Conservation (phyloP, 2,797 vertebrate species). For the Loris lydekkerianus region DNA sequence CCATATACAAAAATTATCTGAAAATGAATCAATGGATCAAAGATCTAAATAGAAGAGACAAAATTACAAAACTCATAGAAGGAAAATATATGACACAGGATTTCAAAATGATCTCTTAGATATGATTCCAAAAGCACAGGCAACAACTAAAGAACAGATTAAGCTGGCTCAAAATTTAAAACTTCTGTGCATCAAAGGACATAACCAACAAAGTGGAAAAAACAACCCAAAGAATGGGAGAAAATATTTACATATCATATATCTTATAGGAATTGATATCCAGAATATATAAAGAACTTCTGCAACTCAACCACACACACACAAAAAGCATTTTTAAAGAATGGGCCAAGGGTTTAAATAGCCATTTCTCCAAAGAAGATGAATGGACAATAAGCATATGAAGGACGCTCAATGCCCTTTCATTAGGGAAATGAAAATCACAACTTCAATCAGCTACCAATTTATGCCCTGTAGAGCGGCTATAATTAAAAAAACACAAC, state of each 20-base stretch:
- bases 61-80: background rate
- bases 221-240: background rate
- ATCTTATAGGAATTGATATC: background rate
- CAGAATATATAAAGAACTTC: background rate
- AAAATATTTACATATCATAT: background rate
- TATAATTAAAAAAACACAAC: background rate
- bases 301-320: background rate
- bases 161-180: background rate
- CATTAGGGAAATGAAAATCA: background rate
- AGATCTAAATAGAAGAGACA: background rate
- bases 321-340: background rate
- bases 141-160: background rate
- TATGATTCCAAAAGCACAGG: slow-evolving; percentile 5
- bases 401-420: background rate
- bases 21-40: background rate
- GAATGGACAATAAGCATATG: background rate
- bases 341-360: background rate
- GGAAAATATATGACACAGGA: background rate
- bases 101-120: slow-evolving; percentile 5
- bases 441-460: background rate
- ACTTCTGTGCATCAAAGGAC: background rate
- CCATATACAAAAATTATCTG: slow-evolving; percentile 1
- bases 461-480: background rate
- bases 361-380: background rate
- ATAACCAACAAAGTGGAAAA: slow-evolving; percentile 34